A percentile compares a stretch with the other conserved stretches of the same genome.
These are phyloP conservation scores for Leptarthrus brevirostris DNA, from an alignment of 2,888 invertebrate genomes.

Conservation along the genomic window DNA sequence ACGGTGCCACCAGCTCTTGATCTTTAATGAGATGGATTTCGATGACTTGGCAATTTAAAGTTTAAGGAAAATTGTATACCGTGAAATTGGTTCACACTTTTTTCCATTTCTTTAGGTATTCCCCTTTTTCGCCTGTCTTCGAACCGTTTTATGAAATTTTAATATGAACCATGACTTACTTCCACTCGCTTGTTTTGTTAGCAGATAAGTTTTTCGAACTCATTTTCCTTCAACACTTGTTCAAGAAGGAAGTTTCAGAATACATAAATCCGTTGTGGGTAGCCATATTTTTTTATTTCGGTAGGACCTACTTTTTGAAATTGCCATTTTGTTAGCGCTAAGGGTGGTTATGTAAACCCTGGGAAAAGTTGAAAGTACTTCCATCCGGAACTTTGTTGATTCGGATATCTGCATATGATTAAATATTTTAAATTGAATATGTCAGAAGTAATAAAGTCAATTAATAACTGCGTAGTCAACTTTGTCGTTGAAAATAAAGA, in stretches of 20 bases:
- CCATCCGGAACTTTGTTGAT: too few species aligned
- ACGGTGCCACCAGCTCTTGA: neutral
- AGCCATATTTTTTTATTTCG: neutral
- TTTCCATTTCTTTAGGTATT: neutral
- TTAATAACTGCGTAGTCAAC: too few species aligned
- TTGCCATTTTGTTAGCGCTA: neutral
- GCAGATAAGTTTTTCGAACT: constrained; percentile 12
- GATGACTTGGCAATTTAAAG: constrained; percentile 47
- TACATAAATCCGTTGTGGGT: neutral
- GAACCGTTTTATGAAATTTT: constrained; percentile 24
- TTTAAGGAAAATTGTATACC: constrained; percentile 41
- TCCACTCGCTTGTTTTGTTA: constrained; percentile 17
- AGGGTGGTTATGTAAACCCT: too few species aligned
- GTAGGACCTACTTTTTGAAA: neutral
- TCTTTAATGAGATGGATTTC: constrained; percentile 44
- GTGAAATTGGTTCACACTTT: constrained; percentile 46
- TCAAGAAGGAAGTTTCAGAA: neutral
- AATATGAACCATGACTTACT: constrained; percentile 33
- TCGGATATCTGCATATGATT: too few species aligned
- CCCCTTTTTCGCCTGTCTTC: neutral
- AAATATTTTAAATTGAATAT: too few species aligned
- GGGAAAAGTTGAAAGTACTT: neutral
- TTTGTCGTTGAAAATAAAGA: too few species aligned
- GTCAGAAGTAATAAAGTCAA: too few species aligned
- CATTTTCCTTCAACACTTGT: constrained; percentile 24